A percentile compares a stretch with the other conserved stretches of the same genome.
These are phyloP conservation scores for Pavo muticus DNA, from an alignment of 2,113 vertebrate genomes.

Conservation along the genomic window DNA sequence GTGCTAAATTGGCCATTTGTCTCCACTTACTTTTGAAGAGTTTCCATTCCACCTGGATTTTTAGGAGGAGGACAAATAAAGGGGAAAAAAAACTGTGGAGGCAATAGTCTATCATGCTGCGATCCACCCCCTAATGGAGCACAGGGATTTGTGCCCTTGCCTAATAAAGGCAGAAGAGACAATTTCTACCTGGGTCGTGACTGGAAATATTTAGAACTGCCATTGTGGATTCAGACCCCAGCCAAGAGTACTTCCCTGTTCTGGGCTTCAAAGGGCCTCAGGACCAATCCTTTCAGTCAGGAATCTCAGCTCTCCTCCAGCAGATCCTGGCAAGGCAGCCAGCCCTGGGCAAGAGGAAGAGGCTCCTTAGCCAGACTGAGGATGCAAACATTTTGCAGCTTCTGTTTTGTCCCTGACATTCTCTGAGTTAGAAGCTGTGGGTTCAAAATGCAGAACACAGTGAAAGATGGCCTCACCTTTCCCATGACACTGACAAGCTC, in stretches of 20 bases:
- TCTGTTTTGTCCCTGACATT: background rate
- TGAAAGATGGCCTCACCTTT: background rate
- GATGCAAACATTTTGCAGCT: background rate
- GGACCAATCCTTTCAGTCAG: background rate
- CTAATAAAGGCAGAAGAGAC: background rate
- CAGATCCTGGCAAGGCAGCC: background rate
- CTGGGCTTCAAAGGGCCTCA: background rate
- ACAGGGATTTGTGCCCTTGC: constrained; percentile 26
- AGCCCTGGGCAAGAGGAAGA: background rate
- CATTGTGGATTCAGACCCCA: background rate
- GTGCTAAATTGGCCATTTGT: constrained; percentile 19
- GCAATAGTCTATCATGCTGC: background rate
- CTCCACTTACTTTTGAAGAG: constrained; percentile 40
- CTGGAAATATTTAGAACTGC: constrained; percentile 14
- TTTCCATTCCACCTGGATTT: background rate
- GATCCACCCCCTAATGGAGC: constrained; percentile 21
- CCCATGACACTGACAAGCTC: background rate
- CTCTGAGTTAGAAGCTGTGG: background rate
- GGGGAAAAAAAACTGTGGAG: background rate
- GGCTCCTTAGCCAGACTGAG: background rate
- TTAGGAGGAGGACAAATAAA: background rate
- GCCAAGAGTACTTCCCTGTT: background rate
- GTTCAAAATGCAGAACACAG: background rate
- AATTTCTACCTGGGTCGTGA: background rate
- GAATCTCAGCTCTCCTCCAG: background rate